These are phyloP conservation scores for Tylochromis polylepis DNA, from an alignment of 2,113 vertebrate genomes.

Conservation along the genomic window DNA sequence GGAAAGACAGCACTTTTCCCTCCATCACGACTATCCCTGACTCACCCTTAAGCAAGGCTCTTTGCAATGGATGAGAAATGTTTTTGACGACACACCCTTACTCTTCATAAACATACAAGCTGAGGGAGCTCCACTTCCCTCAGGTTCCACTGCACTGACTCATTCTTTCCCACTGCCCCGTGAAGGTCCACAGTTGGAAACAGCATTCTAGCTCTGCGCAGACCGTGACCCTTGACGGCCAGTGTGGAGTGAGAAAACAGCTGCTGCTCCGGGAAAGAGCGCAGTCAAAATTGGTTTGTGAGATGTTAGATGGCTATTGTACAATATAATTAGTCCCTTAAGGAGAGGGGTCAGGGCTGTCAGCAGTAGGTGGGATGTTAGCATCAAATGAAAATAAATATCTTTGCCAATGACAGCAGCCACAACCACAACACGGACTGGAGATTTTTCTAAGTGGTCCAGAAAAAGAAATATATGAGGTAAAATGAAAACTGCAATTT, in stretches of 20 bases:
- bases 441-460: background rate
- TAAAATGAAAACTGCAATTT: background rate
- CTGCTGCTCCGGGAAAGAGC: background rate
- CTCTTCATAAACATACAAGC: background rate
- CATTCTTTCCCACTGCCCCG: slow-evolving; percentile 7
- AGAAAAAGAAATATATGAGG: background rate
- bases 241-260: background rate
- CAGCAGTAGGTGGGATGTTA: background rate
- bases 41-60: background rate
- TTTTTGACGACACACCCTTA: background rate
- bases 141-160: background rate
- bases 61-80: background rate
- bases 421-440: background rate
- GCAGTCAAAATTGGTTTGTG: background rate
- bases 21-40: background rate
- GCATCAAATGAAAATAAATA: background rate
- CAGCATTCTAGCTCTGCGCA: background rate
- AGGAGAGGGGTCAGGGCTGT: background rate
- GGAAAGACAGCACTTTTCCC: background rate
- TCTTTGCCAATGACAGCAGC: background rate
- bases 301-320: background rate
- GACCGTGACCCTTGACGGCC: background rate
- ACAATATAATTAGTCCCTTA: background rate
- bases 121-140: background rate
- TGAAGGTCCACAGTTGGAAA: slow-evolving; percentile 7